Percentiles rank a stretch among this genome's conserved stretches.
These are phyloP conservation scores for Neostethus bicornis DNA, from an alignment of 2,797 vertebrate genomes.

Conservation along the genomic window DNA sequence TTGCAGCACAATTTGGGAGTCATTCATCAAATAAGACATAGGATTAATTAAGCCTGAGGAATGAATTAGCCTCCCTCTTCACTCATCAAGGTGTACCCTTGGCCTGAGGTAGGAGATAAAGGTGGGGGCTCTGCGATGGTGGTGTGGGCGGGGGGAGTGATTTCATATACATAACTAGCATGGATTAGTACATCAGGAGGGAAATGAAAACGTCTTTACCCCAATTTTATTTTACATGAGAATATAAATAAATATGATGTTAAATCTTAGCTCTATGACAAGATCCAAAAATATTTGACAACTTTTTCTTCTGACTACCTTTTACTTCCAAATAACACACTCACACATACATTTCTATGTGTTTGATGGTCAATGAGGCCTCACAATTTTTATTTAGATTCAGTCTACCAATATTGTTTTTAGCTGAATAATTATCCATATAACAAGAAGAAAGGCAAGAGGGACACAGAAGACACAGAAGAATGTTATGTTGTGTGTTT, in stretches of 20 bases:
- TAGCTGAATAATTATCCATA: slow-evolving; percentile 13
- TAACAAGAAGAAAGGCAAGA: slow-evolving; percentile 15
- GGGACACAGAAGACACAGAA: background rate
- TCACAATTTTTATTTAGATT: slow-evolving; percentile 8
- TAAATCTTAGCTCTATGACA: slow-evolving; percentile 66
- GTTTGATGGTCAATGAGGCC: slow-evolving; percentile 1
- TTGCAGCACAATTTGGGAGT: slow-evolving; percentile 80
- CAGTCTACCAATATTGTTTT: slow-evolving; percentile 18
- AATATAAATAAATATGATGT: slow-evolving; percentile 58
- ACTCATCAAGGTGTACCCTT: slow-evolving; percentile 84
- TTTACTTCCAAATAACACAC: slow-evolving; percentile 5
- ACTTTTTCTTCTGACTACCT: slow-evolving; percentile 7
- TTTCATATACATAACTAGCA: slow-evolving; percentile 41
- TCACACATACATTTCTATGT: slow-evolving; percentile 4
- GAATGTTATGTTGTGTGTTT: slow-evolving; percentile 24
- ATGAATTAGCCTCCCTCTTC: slow-evolving; percentile 82
- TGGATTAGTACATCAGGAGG: slow-evolving; percentile 49
- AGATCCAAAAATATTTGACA: too few species aligned
- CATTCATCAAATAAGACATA: slow-evolving; percentile 86
- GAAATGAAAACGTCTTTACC: slow-evolving; percentile 57
- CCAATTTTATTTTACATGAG: slow-evolving; percentile 70
- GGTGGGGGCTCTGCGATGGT: slow-evolving; percentile 43
- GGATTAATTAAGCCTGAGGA: slow-evolving; percentile 87
- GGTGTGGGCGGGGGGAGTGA: slow-evolving; percentile 17
- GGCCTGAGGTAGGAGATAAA: slow-evolving; percentile 67